Evolutionary conservation across 2,888 invertebrate species (phyloP), one percentile per base, ranked within the genome.

Genomic region (Melikaiella ostensackeni): DNA sequence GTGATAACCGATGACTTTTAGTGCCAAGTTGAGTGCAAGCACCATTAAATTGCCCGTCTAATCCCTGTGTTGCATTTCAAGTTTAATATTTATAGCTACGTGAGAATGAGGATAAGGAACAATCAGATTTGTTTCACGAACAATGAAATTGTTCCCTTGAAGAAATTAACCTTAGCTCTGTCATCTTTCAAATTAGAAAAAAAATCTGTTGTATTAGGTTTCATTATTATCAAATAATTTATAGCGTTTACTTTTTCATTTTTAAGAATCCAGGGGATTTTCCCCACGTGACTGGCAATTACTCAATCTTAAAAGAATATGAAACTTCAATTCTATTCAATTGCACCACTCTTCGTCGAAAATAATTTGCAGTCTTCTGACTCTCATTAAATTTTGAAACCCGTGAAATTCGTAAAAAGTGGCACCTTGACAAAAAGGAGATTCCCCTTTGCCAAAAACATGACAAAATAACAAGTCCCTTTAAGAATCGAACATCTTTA

Each of bases 11-110:
- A 59, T 62, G 61, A 73, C 50, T 74, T 57, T 30, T 46, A 64
- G 66, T 84, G 84, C 82, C 83, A 84, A 83, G 63, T 81, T 21
- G 62, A 57, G 75, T 74, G 24, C 76, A 78, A 50, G 61, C 76
- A 79, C 78, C 78, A 78, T 78, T 74, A 77, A 80, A 75, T 78
- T 77, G 38, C 74, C 79, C 70, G 38, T 73, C 59, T 66, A 75
- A 74, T 63, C 33, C 76, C 55, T n/a, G 73, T 73, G 21, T 75
- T 75, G 80, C 74, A 76, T 78, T 76, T 75, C 74, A 80, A 79
- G 77, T 61, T 61, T 63, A 78, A 81, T 81, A 81, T 82, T 80
- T 81, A 80, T 81, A 77, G 62, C 76, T 79, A 77, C 80, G 76
- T 79, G 81, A 78, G 78, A 82, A 79, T 81, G 77, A 79, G 64